Evolutionary conservation across 2,888 invertebrate genomes (phyloP).

Genomic region (Bombylius major): DNA sequence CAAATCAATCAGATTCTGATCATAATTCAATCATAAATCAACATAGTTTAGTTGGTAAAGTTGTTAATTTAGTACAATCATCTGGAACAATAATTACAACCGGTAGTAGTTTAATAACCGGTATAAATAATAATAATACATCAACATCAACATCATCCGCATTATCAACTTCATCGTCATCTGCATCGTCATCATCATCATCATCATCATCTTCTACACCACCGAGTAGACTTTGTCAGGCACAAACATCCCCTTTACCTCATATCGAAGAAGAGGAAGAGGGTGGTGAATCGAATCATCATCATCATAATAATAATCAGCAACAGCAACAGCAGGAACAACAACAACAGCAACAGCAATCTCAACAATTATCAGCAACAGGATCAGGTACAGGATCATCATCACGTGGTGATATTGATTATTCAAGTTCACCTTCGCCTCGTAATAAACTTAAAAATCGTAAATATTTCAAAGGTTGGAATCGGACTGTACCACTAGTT

Average conservation of each 20-base stretch:
- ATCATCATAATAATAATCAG: conserved; percentile 26
- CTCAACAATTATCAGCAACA: conserved; percentile 13
- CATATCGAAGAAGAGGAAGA: conserved; percentile 77
- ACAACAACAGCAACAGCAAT: conserved; percentile 21
- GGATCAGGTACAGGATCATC: conserved; percentile 7
- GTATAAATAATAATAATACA: neutral
- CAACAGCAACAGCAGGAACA: conserved; percentile 21
- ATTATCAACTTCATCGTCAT: neutral
- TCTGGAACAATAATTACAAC: too few species aligned
- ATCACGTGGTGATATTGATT: conserved; percentile 17
- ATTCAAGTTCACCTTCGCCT: conserved; percentile 32
- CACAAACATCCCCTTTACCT: conserved; percentile 62
- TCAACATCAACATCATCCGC: conserved; percentile 15
- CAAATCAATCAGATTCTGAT: conserved; percentile 20
- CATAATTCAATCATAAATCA: neutral
- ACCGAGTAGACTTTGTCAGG: conserved; percentile 35
- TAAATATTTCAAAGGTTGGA: conserved; percentile 34
- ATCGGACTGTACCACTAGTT: conserved; percentile 29
- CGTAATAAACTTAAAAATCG: conserved; percentile 34
- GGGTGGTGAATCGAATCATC: conserved; percentile 38
- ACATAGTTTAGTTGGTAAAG: conserved; percentile 17
- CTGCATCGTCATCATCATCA: conserved; percentile 1
- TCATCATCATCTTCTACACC: conserved; percentile 29
- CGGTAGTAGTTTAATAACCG: too few species aligned
- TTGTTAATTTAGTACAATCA: conserved; percentile 1